Base-by-base conservation (phyloP, 1,140 invertebrate genomes). In the Sycophaga agraensis region DNA sequence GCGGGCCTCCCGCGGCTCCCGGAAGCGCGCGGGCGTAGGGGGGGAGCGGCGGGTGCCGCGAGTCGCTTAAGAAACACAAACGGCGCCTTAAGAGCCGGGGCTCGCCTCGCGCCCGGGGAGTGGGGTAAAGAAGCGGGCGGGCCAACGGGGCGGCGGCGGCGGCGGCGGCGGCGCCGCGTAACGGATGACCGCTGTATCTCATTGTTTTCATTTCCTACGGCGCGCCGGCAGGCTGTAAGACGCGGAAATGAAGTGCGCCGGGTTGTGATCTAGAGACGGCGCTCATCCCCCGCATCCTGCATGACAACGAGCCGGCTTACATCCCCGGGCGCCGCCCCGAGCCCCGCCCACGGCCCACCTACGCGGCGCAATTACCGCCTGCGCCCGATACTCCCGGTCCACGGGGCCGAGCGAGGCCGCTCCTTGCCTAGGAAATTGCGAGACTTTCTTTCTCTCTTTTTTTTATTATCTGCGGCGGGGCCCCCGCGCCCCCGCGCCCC, bases 101-200 rank as follows among this genome's bases (percentile, higher is more conserved):
- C n/a, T n/a, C n/a, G n/a, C n/a, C n/a, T n/a, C n/a, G n/a, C n/a
- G n/a, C n/a, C n/a, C n/a, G n/a, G n/a, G n/a, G n/a, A n/a, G n/a
- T n/a, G n/a, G n/a, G n/a, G n/a, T n/a, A n/a, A n/a, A n/a, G n/a
- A n/a, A n/a, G n/a, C n/a, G n/a, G n/a, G n/a, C n/a, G n/a, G n/a
- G n/a, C n/a, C n/a, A n/a, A n/a, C n/a, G n/a, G n/a, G n/a, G 66
- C 21, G 35, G 31, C 65, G 11, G n/a, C 9, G 11, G 16, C 0
- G 8, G 22, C 31, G 43, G 65, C 62, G n/a, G n/a, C 55, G 62
- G 60, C 53, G 63, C 55, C 61, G 50, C 61, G 66, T 77, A 78
- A 78, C 75, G 73, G 74, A 78, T 78, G 76, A 78, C 76, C 75
- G 76, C 74, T 78, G 76, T 78, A 78, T 78, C 76, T 77, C 75